A percentile compares a stretch with the other conserved stretches of the same genome.
Evolutionary conservation across 53 echinoderm and acorn worm species (phyloP).

Genomic region (Henricia sp.): DNA sequence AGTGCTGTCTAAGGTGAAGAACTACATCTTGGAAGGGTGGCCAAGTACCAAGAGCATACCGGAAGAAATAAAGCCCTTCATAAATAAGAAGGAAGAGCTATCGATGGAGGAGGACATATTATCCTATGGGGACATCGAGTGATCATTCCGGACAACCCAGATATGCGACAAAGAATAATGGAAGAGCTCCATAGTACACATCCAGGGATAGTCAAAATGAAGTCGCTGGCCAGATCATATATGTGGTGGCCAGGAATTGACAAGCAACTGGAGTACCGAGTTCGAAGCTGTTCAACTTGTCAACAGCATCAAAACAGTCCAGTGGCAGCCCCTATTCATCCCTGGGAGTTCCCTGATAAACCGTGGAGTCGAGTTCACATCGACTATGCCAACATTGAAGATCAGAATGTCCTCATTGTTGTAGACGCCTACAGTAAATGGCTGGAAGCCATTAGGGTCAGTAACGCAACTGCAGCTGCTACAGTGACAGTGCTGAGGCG

Average conservation of each 20-base stretch:
- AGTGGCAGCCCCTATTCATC: slow-evolving; percentile 41
- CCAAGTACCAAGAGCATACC: too few species aligned
- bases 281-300: slow-evolving; percentile 26
- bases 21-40: neutral
- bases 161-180: neutral
- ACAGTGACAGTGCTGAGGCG: slow-evolving; percentile 31
- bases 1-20: neutral
- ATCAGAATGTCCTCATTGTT: slow-evolving; percentile 14
- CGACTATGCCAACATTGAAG: slow-evolving; percentile 25
- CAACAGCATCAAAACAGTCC: slow-evolving; percentile 54
- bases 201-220: slow-evolving; percentile 72
- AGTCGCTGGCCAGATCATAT: slow-evolving; percentile 58
- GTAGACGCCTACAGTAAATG: slow-evolving; percentile 55
- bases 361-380: slow-evolving; percentile 45
- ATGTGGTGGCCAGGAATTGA: slow-evolving; percentile 68
- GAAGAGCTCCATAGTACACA: slow-evolving; percentile 51
- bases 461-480: slow-evolving; percentile 33
- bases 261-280: slow-evolving; percentile 42
- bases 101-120: slow-evolving; percentile 2
- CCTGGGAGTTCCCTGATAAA: slow-evolving; percentile 68
- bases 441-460: slow-evolving; percentile 43
- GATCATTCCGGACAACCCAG: slow-evolving; percentile 28
- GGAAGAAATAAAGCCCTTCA: slow-evolving; percentile 10
- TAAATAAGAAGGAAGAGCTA: neutral
- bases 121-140: slow-evolving; percentile 8